Percentiles rank a stretch among this genome's conserved stretches.
Conservation (phyloP, 2,797 vertebrate species). For the Anabas testudineus region DNA sequence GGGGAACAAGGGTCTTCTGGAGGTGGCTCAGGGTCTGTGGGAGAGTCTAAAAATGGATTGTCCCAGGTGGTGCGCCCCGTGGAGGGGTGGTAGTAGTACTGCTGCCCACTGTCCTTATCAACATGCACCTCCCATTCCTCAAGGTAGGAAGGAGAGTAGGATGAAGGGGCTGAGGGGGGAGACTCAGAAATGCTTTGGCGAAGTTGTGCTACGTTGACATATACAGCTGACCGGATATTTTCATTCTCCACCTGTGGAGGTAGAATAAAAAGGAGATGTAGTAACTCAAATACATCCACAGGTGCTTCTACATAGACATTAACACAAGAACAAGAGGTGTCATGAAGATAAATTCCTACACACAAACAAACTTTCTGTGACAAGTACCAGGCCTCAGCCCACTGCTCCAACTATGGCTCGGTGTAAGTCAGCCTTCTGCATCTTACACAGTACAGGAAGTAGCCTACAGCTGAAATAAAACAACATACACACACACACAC, state of each 20-base stretch:
- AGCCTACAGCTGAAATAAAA: constrained; percentile 26
- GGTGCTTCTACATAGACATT: constrained; percentile 1
- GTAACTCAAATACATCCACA: not conserved
- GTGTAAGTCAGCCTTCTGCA: constrained; percentile 31
- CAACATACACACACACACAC: too few species aligned
- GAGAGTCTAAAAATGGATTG: constrained; percentile 81
- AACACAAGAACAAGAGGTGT: too few species aligned
- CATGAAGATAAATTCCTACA: not conserved
- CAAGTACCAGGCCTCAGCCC: not conserved
- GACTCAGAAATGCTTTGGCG: constrained; percentile 64
- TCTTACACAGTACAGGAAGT: constrained; percentile 65
- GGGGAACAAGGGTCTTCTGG: constrained; percentile 52
- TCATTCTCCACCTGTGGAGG: constrained; percentile 75
- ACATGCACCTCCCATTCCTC: constrained; percentile 91
- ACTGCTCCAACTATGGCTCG: constrained; percentile 11
- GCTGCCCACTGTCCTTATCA: constrained; percentile 88
- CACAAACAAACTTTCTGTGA: not conserved
- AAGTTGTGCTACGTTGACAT: constrained; percentile 90
- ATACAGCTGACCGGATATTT: constrained; percentile 77
- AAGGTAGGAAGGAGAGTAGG: constrained; percentile 63
- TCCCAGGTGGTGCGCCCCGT: constrained; percentile 95
- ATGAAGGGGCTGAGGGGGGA: constrained; percentile 9
- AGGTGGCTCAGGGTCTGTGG: constrained; percentile 52
- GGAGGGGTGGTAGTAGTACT: constrained; percentile 90
- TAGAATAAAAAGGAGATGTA: not conserved